Evolutionary conservation across 1,140 invertebrate species (phyloP), one percentile per base, ranked within the genome.

Genomic region (Limonius californicus): DNA sequence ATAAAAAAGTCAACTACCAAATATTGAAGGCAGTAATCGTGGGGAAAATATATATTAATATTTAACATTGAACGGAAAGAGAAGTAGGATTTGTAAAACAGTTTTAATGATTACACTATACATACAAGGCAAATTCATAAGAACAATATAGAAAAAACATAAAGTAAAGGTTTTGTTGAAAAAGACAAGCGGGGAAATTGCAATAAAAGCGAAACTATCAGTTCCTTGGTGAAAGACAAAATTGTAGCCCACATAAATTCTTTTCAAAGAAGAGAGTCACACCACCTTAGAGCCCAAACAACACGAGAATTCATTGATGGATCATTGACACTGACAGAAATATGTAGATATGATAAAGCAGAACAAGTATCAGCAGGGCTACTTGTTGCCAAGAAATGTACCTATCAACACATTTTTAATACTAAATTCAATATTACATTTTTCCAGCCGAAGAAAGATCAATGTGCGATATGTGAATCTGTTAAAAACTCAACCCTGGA

Each of bases 321-420:
- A 19, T 57, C 56, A 9, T 12, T 43, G 56, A 61, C 66, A n/a
- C 64, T 21, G 64, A 66, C 54, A 30, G 20, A 54, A 54, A 54
- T 70, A 39, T 65, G 64, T 56, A 35, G 53, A 11, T 61, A 69
- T 56, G 66, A 67, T 65, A 59, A n/a, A 20, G 42, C 45, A 21
- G 15, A 20, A 42, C 11, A 50, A 60, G n/a, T n/a, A 27, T 16
- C 2, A 14, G 23, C 30, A 47, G 54, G 59, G 16, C 30, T 20
- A 62, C 55, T n/a, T 9, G n/a, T 54, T 27, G 64, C 27, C 27
- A 61, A 58, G n/a, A 27, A 21, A 30, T 54, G 21, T 6, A 54
- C 53, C 1, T 54, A 30, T 54, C 12, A 30, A 6, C 20, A 12
- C 11, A 54, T 54, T 43, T 57, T 43, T 19, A 57, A 43, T 21